Evolutionary conservation across 1,140 invertebrate species (phyloP), one percentile per base, ranked within the genome.

Genomic region (Neodiprion pinetum): DNA sequence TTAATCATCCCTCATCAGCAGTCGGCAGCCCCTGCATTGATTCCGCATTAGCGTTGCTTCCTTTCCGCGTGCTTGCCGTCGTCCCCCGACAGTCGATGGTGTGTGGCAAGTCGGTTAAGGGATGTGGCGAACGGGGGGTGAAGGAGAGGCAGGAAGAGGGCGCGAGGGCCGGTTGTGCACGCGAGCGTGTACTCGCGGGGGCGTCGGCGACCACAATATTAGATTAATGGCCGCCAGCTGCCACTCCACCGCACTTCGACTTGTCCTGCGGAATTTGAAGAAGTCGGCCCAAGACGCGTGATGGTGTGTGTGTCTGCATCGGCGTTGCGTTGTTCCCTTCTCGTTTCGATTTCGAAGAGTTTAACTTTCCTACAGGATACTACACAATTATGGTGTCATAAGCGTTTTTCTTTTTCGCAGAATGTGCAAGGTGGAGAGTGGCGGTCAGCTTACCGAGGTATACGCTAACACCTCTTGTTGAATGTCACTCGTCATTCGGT

Each of bases 171-270:
- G 53, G 3, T 61, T 61, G 53, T 61, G 53, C 53, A 61, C 53
- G 53, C 53, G 53, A 61, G 53, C 53, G 53, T 61, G 53, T 61
- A 61, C 53, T 61, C 8, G 53, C 53, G 53, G 53, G 53, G 53
- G 53, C 53, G 53, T 61, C 53, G 53, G 53, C 53, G 53, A 61
- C 53, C 53, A 61, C 53, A 61, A 61, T 61, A 61, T 61, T 61
- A 61, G 53, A 61, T 61, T 61, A 61, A 61, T 61, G 53, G 53
- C 53, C 53, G 53, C 53, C 53, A 61, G 53, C 53, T 61, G 53
- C 53, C 53, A 61, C 53, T 61, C 53, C 53, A 61, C 53, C 53
- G 53, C n/a, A 9, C 0, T 61, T 61, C 8, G 53, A 61, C 53
- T 17, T 61, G 53, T 61, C 53, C 53, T 17, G n/a, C 53, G 53